Evolutionary conservation across 2,113 vertebrate genomes (phyloP), one percentile per base, ranked within the genome.

Genomic region (Sinocyclocheilus anshuiensis): DNA sequence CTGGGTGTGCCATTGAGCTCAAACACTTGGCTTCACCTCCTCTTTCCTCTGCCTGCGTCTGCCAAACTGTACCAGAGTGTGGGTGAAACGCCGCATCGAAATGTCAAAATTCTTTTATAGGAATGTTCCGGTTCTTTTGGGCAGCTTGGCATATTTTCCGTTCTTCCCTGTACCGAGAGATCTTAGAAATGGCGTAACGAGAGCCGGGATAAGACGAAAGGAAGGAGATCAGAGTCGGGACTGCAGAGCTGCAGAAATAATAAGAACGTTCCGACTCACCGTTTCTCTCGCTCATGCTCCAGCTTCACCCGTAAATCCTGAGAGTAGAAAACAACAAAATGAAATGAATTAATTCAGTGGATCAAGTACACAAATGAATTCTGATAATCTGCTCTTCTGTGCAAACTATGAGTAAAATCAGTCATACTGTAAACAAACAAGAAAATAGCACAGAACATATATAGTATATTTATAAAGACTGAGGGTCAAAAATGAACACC

Each of bases 221-320:
- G 42, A 76, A 88, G 42, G 84, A 69, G 84, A 82, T 63, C 69
- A 81, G 61, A 83, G 85, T 75, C 2, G 7, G 36, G 78, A 77
- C 86, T 79, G 84, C 29, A 78, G 86, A 84, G 87, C 11, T 88
- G 90, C 91, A 90, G 89, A 85, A 91, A 92, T 89, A 92, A 91
- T 82, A 88, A 77, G 71, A 90, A 89, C 81, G 75, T 92, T 92
- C 90, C 83, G 90, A 95, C 95, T 10, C 92, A 97, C 97, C 97
- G 96, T 94, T 97, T 98, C 89, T 98, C 97, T 93, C 95, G 96
- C 93, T 97, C 96, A 93, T 97, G 96, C 92, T 98, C 97, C 94
- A 98, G 94, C 93, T 98, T 98, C 94, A 98, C 97, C 93, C 97
- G 95, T 91, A 97, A 92, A 92, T 96, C 96, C 93, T 97, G 95